phyloP scores from a whole-genome alignment of 2,888 invertebrate species.

The Pharmacophagus antenor region DNA sequence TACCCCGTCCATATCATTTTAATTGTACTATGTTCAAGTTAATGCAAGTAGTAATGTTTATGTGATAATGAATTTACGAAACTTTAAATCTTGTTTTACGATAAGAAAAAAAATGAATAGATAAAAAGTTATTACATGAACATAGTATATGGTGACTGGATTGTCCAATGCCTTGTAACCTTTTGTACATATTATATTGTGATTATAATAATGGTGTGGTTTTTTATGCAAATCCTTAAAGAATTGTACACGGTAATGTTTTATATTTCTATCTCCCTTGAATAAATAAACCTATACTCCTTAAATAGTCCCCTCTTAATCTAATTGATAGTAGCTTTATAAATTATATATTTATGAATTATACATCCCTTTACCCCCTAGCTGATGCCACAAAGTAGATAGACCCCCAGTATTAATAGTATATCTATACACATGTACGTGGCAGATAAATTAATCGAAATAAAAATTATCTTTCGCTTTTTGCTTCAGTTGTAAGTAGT shows the following conservation, averaged over 20 bases:
- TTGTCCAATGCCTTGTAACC: slow-evolving; percentile 20
- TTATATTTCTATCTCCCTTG: neutral
- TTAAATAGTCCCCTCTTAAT: neutral
- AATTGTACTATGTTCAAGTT: slow-evolving; percentile 13
- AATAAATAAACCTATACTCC: neutral
- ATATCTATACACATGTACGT: slow-evolving; percentile 19
- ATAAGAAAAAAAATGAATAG: neutral
- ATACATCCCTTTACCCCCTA: neutral
- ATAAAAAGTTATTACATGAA: slow-evolving; percentile 2
- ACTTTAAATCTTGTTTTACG: neutral
- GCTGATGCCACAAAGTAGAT: slow-evolving; percentile 16
- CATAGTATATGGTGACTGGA: slow-evolving; percentile 8
- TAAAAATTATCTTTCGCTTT: slow-evolving; percentile 19
- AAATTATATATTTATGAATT: slow-evolving; percentile 11
- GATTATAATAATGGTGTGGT: slow-evolving; percentile 18
- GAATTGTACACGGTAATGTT: neutral
- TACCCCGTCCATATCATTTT: neutral
- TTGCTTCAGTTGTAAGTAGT: too few relatives aligned
- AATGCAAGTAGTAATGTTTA: neutral
- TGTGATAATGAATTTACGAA: neutral
- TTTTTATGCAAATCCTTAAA: neutral
- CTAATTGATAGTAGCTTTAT: slow-evolving; percentile 16
- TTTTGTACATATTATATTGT: slow-evolving; percentile 5
- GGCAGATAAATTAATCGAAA: neutral
- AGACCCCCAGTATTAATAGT: slow-evolving; percentile 18